A percentile compares a stretch with the other conserved stretches of the same genome.
phyloP scores from a whole-genome alignment of 1,140 invertebrate genomes.

The Panulirus ornatus region DNA sequence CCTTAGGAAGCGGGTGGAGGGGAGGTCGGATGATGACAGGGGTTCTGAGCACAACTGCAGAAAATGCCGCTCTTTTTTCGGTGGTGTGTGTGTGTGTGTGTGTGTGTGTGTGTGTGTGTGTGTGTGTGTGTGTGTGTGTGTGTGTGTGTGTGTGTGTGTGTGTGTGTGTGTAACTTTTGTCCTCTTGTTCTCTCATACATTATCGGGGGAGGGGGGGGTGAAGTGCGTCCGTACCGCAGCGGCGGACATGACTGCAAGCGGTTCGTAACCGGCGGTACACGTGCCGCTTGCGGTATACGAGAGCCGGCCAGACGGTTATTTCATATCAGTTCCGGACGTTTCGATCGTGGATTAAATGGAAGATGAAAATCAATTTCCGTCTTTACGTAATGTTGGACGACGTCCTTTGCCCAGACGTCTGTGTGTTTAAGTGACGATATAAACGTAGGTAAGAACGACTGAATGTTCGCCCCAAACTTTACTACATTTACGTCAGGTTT shows the following conservation, averaged over 20 bases:
- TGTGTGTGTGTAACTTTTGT: background rate
- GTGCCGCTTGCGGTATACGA: background rate
- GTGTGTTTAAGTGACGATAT: too few species aligned
- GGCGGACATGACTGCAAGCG: too few species aligned
- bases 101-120: background rate
- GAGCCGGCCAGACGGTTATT: background rate
- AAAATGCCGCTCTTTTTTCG: too few species aligned
- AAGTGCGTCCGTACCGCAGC: too few species aligned
- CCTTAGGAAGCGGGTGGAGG: background rate
- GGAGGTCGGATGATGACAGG: background rate
- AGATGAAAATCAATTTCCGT: background rate
- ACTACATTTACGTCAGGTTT: too few species aligned
- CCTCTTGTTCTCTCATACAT: background rate
- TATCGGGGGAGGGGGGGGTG: background rate
- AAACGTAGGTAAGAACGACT: too few species aligned
- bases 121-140: conserved; percentile 22
- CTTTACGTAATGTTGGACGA: too few species aligned
- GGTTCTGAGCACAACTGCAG: too few species aligned
- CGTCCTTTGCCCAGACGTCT: too few species aligned
- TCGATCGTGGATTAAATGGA: background rate
- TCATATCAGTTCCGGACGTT: background rate
- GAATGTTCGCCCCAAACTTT: too few species aligned
- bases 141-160: conserved; percentile 31
- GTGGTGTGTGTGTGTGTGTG: too few species aligned
- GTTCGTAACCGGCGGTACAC: too few species aligned